phyloP scores from a whole-genome alignment of 92 coral and sea anemone species.

The Pocillopora grandis region DNA sequence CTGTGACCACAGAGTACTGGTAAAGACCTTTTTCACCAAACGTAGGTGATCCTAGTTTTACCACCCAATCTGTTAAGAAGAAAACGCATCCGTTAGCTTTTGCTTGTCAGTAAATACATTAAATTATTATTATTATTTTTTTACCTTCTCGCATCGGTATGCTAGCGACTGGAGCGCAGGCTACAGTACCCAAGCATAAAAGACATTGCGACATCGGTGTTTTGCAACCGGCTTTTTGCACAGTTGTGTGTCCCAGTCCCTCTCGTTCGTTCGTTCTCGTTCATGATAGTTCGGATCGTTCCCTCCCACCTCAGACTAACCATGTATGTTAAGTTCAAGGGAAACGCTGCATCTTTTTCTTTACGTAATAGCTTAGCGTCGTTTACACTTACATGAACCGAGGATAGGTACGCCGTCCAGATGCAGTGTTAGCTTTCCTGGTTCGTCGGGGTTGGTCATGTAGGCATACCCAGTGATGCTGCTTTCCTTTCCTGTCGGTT shows the following conservation, averaged over 20 bases:
- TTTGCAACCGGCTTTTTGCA: no score
- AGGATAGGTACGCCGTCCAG: conserved; percentile 51
- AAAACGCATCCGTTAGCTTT: neutral
- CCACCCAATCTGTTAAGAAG: conserved; percentile 61
- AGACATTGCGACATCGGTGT: no score
- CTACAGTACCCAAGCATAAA: no score
- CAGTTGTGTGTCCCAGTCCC: no score
- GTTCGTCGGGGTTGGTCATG: conserved; percentile 45
- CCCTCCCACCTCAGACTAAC: no score
- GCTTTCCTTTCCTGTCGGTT: conserved; percentile 43
- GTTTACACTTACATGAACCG: conserved; percentile 49
- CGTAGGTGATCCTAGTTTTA: conserved; percentile 57
- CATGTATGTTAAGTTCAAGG: no score
- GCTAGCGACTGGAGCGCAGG: neutral
- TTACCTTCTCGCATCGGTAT: no score
- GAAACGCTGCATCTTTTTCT: neutral
- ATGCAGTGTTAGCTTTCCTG: conserved; percentile 62
- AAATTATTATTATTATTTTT: neutral
- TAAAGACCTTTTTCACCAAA: conserved; percentile 38
- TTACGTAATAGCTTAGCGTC: neutral
- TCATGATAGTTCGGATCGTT: no score
- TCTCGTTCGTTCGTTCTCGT: no score
- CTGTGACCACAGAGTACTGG: conserved; percentile 59
- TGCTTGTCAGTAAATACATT: no score
- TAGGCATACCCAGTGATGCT: conserved; percentile 68